A percentile compares a stretch with the other conserved stretches of the same genome.
These are phyloP conservation scores for Tapera naevia DNA, from an alignment of 2,797 vertebrate species.

Conservation along the genomic window DNA sequence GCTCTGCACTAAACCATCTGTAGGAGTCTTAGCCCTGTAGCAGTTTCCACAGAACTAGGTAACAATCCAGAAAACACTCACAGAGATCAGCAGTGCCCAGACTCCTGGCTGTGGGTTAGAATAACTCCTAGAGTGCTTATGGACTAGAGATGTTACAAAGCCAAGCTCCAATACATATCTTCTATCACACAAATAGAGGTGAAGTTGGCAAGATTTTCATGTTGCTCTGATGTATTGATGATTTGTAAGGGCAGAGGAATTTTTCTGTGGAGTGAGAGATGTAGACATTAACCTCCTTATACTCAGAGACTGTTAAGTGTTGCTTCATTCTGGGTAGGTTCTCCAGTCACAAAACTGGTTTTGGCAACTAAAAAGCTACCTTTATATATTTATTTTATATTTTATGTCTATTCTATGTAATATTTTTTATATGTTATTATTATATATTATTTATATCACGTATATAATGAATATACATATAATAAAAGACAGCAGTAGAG, in stretches of 20 bases:
- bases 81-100: not conserved
- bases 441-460: not conserved
- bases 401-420: no score
- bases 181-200: not conserved
- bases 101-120: not conserved
- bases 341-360: not conserved
- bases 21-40: not conserved
- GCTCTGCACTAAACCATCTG: not conserved
- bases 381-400: not conserved
- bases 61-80: not conserved
- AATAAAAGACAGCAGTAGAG: not conserved
- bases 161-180: not conserved
- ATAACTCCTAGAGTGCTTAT: not conserved
- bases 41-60: not conserved
- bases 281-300: not conserved
- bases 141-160: not conserved
- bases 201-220: not conserved
- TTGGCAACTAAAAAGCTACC: not conserved
- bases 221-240: not conserved
- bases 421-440: no score
- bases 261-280: not conserved
- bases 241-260: not conserved
- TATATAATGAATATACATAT: no score
- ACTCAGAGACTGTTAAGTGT: not conserved
- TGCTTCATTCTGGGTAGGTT: not conserved